Conservation (phyloP, 2,113 vertebrate genomes). For the Chunga burmeisteri region DNA sequence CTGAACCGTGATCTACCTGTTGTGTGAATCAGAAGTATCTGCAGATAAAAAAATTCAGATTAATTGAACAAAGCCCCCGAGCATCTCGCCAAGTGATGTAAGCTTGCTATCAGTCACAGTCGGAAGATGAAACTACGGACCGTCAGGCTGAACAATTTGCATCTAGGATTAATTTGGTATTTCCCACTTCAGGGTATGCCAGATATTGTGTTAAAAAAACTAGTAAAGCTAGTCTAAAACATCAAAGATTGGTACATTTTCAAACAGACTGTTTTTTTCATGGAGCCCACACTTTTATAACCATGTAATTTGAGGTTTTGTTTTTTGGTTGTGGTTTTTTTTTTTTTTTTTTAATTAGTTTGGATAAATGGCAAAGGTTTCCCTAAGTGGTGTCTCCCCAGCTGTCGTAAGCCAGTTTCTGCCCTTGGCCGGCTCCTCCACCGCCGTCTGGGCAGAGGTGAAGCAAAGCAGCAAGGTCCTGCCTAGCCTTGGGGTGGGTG, state of each 20-base stretch:
- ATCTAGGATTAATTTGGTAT: not conserved
- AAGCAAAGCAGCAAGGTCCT: not conserved
- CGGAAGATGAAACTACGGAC: not conserved
- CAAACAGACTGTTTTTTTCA: not conserved
- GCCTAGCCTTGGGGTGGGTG: not conserved
- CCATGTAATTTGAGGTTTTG: not conserved
- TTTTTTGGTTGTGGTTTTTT: not conserved
- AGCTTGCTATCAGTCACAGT: not conserved
- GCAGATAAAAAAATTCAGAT: slow-evolving; percentile 20
- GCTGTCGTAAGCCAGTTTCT: not conserved
- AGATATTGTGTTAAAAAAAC: not conserved
- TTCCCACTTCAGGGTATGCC: not conserved
- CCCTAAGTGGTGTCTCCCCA: not conserved
- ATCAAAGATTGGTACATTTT: not conserved
- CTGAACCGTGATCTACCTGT: not conserved
- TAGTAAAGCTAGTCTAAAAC: not conserved
- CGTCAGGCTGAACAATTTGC: not conserved
- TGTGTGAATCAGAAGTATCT: not conserved
- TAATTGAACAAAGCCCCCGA: not conserved
- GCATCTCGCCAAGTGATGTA: not conserved
- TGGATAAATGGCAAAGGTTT: not conserved
- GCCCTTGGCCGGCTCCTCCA: not conserved
- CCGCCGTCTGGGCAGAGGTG: accelerated
- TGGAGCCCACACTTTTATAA: not conserved
- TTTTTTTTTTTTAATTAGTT: not conserved